These are phyloP conservation scores for Xenopus borealis DNA, from an alignment of 2,113 vertebrate genomes.

Conservation along the genomic window DNA sequence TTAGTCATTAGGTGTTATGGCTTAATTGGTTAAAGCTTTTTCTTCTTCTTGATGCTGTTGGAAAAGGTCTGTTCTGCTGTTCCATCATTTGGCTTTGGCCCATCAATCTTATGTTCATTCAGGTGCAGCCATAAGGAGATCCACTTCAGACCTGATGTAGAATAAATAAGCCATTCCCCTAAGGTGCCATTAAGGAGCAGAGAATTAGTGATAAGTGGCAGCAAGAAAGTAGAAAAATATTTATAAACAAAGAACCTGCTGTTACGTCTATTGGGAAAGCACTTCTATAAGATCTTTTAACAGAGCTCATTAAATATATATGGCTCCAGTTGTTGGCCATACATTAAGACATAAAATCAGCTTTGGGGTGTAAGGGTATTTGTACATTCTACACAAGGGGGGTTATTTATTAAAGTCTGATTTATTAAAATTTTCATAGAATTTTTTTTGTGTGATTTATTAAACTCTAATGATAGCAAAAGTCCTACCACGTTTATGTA, in stretches of 20 bases:
- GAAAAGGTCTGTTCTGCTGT: background rate
- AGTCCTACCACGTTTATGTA: too few species aligned
- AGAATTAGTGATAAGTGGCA: constrained; percentile 41
- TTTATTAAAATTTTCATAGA: too few species aligned
- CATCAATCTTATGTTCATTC: constrained; percentile 32
- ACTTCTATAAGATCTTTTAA: constrained; percentile 44
- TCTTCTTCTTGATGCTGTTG: background rate
- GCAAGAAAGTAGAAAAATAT: constrained; percentile 48
- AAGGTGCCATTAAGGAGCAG: constrained; percentile 43
- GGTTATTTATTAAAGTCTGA: too few species aligned
- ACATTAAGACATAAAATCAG: constrained; percentile 43
- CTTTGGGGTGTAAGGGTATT: constrained; percentile 35
- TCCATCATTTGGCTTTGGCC: constrained; percentile 35
- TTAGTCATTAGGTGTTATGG: constrained; percentile 25
- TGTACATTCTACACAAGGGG: constrained; percentile 15
- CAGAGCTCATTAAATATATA: constrained; percentile 45
- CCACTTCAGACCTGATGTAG: constrained; percentile 27
- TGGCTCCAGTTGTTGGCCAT: constrained; percentile 41
- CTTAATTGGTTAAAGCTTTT: constrained; percentile 10
- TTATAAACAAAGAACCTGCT: constrained; percentile 46
- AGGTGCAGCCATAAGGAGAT: constrained; percentile 35
- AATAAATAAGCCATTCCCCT: constrained; percentile 33
- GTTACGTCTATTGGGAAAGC: constrained; percentile 45
- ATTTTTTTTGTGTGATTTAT: too few species aligned
- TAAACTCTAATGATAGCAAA: too few species aligned